Percentiles rank a stretch among this genome's conserved stretches.
phyloP scores from a whole-genome alignment of 1,140 invertebrate species.

The Trissolcus basalis region DNA sequence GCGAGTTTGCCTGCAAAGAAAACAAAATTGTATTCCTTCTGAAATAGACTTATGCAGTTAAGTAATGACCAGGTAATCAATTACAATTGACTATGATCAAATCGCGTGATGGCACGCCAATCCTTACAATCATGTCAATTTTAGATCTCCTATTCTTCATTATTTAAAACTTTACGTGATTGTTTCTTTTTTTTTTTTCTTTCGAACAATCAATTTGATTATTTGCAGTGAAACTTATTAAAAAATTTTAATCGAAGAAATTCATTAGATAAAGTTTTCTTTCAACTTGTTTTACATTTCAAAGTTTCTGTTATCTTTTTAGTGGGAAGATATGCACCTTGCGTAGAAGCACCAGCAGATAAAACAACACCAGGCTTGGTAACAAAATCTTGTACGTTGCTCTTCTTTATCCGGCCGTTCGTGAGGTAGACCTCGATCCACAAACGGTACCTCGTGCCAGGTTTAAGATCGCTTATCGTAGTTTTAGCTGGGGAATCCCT shows the following conservation, averaged over 20 bases:
- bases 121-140: slow-evolving; percentile 1
- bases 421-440: slow-evolving; percentile 92
- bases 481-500: slow-evolving; percentile 84
- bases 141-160: too few relatives aligned
- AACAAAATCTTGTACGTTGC: slow-evolving; percentile 90
- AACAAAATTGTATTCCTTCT: slow-evolving; percentile 1
- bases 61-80: slow-evolving; percentile 9
- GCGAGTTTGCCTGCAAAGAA: slow-evolving; percentile 79
- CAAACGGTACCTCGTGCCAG: slow-evolving; percentile 87
- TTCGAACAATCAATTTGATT: too few relatives aligned
- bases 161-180: too few relatives aligned
- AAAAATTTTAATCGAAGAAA: too few relatives aligned
- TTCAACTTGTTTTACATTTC: background rate
- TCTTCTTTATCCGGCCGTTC: slow-evolving; percentile 91
- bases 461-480: slow-evolving; percentile 83
- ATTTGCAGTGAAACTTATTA: too few relatives aligned
- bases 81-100: slow-evolving; percentile 1
- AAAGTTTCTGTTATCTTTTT: too few relatives aligned
- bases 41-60: background rate
- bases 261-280: too few relatives aligned
- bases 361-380: slow-evolving; percentile 84
- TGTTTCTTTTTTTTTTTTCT: too few relatives aligned
- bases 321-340: slow-evolving; percentile 69
- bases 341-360: slow-evolving; percentile 74
- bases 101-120: slow-evolving; percentile 14